Base-by-base conservation (phyloP, 2,888 invertebrate species). In the Polymixis lichenea region DNA sequence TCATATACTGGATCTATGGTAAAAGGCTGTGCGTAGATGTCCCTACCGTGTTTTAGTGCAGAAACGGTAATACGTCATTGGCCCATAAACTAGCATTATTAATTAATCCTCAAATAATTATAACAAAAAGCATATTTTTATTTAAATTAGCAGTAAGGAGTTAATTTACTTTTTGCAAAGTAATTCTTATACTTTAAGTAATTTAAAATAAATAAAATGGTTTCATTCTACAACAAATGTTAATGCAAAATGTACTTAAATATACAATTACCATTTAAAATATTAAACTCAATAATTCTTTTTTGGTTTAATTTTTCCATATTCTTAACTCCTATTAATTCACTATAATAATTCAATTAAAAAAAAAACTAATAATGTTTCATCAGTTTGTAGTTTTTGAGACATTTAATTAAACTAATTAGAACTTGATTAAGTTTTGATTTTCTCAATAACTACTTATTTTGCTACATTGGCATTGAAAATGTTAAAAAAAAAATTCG, bases 391-490 rank as follows among this genome's bases (percentile, higher is more conserved):
- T 28, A 8, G 19, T 60, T 60, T 9, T 0, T 22, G 15, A 25
- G 17, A 64, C 13, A 32, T 62, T 70, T 6, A 62, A 61, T 22
- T 19, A 25, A 22, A 60, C 4, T 4, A 58, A 4, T 66, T 5
- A 15, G 28, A 0, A 9, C n/a, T 25, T 72, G 28, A 19, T 38
- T 75, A 62, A 49, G 7, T 46, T 61, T 46, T 32, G 25, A 58
- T 62, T 46, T 75, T 62, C 28, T n/a, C 9, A 61, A 55, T 32
- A 61, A 22, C 3, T 28, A 69, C 1, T 25, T 1, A 56, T 28
- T 55, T 72, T 9, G 32, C n/a, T 1, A 28, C 15, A 65, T 53
- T 32, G 64, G 38, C 56, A 61, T 77, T 84, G 38, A 55, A 56
- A 62, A 60, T 28, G 6, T 51, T 51, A 17, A 19, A 32, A 19